Base-by-base conservation (phyloP, 2,797 vertebrate genomes). In the Pangasius macronema region DNA sequence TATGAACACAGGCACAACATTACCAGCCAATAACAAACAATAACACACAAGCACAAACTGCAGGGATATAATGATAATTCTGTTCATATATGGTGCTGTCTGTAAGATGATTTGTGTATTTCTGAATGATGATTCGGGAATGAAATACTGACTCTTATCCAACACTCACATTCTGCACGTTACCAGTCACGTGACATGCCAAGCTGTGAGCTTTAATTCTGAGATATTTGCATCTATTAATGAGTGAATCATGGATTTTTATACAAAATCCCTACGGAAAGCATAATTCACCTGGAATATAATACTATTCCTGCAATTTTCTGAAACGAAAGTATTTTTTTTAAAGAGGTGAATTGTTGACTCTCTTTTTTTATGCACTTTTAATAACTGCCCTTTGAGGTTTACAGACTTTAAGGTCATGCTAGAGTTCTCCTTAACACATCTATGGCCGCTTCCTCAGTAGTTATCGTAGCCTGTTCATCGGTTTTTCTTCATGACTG, bases 11-110 rank as follows among this genome's bases (percentile, higher is more conserved):
- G 33, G 57, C 30, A 33, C 39, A 72, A 14, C 55, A 82, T 67
- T 82, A 67, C 36, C 82, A 27, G 27, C 27, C 46, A 85, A 92
- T 88, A n/a, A n/a, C n/a, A n/a, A n/a, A 93, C 86, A 91, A 68
- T 88, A 59, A 86, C 59, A 86, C 57, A 86, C 53, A 77, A 46
- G 81, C 63, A 84, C 81, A 84, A 53, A 49, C 14, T 65, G n/a
- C n/a, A 65, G 57, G 11, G 20, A 13, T 8, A 33, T 11, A 22
- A 65, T 33, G 27, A 82, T 46, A 5, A 51, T 22, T 65, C 42
- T 81, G 39, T 30, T 65, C n/a, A 30, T 30, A 22, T 65, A 67
- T 13, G 16, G 39, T 49, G 18, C 3, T 30, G 57, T 16, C 51
- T 33, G 8, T 33, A 33, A 55, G 6, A 13, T 16, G 30, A 53